Percentiles rank a stretch among this genome's conserved stretches.
Evolutionary conservation across 1,140 invertebrate species (phyloP).

Genomic region (Conus ventricosus): DNA sequence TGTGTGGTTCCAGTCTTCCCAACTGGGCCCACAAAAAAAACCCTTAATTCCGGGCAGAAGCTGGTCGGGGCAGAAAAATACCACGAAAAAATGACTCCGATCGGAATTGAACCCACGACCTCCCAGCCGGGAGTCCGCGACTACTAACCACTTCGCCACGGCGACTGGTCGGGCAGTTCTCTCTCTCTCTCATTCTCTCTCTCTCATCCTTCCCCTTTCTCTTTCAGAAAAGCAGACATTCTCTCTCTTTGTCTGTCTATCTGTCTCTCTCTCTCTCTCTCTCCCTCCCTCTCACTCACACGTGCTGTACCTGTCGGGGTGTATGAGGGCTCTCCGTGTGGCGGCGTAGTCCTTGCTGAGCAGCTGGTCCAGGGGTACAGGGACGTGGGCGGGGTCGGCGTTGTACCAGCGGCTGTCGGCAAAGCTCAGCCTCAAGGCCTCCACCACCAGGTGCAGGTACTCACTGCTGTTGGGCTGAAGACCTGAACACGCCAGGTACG

Average conservation of each 20-base stretch:
- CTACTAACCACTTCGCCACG: no score
- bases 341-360: constrained; percentile 70
- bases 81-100: no score
- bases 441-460: constrained; percentile 72
- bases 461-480: constrained; percentile 66
- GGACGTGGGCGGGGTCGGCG: constrained; percentile 64
- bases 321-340: constrained; percentile 65
- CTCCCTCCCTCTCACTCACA: not conserved
- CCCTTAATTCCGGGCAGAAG: no score
- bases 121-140: no score
- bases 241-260: not conserved
- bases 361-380: constrained; percentile 66
- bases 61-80: no score
- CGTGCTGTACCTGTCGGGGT: not conserved
- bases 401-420: constrained; percentile 69
- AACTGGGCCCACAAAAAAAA: no score
- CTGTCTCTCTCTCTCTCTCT: not conserved
- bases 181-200: no score
- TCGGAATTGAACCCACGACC: no score
- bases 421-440: constrained; percentile 72
- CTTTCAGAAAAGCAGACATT: not conserved
- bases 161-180: no score
- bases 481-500: constrained; percentile 14
- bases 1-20: no score
- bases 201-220: no score